phyloP scores from a whole-genome alignment of 2,797 vertebrate genomes.

The Danionella dracula region DNA sequence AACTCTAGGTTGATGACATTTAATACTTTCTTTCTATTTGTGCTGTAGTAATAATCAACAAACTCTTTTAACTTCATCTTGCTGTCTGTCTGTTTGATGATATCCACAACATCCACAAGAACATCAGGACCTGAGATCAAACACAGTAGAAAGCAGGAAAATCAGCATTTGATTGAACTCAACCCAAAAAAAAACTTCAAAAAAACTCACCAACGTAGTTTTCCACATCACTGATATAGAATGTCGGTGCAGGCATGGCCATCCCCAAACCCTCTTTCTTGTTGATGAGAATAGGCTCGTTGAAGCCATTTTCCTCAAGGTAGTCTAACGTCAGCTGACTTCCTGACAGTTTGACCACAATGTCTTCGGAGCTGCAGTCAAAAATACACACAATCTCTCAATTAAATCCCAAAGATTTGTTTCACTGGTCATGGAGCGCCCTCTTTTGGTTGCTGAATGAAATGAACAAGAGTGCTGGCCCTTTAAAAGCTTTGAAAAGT shows the following conservation, averaged over 20 bases:
- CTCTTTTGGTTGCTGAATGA: constrained; percentile 48
- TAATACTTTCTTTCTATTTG: constrained; percentile 93
- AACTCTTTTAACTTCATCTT: constrained; percentile 98
- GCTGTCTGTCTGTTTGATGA: constrained; percentile 92
- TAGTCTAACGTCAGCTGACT: constrained; percentile 84
- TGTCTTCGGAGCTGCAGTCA: constrained; percentile 84
- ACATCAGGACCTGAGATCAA: constrained; percentile 79
- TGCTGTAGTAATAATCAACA: constrained; percentile 98
- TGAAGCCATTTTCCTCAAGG: constrained; percentile 90
- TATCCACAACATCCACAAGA: constrained; percentile 88
- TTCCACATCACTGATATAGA: constrained; percentile 97
- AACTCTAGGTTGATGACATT: constrained; percentile 95
- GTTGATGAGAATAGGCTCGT: constrained; percentile 86
- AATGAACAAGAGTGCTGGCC: background rate
- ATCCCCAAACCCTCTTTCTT: constrained; percentile 92
- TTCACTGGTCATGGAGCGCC: constrained; percentile 36
- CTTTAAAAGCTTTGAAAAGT: background rate
- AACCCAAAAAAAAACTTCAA: background rate
- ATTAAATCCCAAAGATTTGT: background rate
- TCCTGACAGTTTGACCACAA: constrained; percentile 83
- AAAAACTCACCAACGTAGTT: constrained; percentile 85
- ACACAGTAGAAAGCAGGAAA: background rate
- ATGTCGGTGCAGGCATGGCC: constrained; percentile 88
- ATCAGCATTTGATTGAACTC: background rate
- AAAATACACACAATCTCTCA: background rate